These are phyloP conservation scores for Callimorpha dominula DNA, from an alignment of 2,888 invertebrate species.

Conservation along the genomic window DNA sequence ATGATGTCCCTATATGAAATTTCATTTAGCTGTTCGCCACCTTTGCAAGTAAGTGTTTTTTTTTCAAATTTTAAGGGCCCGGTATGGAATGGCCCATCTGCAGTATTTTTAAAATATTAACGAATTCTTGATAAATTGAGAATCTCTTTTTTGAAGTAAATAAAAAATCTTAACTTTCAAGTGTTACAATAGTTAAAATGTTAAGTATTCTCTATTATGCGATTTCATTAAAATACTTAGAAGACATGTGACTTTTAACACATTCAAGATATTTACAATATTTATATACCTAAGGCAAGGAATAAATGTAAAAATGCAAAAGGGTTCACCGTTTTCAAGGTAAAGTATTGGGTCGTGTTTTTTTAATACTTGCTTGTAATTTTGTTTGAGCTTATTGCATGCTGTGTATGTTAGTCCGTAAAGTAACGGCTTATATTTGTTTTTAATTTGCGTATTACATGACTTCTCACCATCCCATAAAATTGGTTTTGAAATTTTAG, in stretches of 20 bases:
- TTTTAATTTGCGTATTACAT: background rate
- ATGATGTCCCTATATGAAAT: too few relatives aligned
- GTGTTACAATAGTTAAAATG: too few relatives aligned
- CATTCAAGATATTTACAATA: background rate
- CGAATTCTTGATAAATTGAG: too few relatives aligned
- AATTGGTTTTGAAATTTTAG: background rate
- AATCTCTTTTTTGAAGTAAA: too few relatives aligned
- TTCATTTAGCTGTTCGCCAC: too few relatives aligned
- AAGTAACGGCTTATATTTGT: background rate
- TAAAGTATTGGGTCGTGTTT: slow-evolving; percentile 18
- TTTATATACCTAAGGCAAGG: background rate
- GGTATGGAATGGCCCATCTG: too few relatives aligned
- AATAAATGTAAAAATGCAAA: background rate
- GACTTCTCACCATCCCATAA: background rate
- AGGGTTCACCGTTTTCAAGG: slow-evolving; percentile 2
- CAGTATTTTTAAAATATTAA: too few relatives aligned
- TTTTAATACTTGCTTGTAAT: slow-evolving; percentile 31
- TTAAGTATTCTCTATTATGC: background rate
- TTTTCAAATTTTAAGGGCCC: too few relatives aligned
- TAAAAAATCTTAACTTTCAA: too few relatives aligned
- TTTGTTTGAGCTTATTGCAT: slow-evolving; percentile 44
- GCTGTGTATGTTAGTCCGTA: slow-evolving; percentile 12
- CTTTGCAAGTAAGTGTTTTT: too few relatives aligned
- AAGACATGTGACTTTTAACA: background rate
- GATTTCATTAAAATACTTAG: background rate